Conservation (phyloP, 1,140 invertebrate species). For the Lethocerus indicus region DNA sequence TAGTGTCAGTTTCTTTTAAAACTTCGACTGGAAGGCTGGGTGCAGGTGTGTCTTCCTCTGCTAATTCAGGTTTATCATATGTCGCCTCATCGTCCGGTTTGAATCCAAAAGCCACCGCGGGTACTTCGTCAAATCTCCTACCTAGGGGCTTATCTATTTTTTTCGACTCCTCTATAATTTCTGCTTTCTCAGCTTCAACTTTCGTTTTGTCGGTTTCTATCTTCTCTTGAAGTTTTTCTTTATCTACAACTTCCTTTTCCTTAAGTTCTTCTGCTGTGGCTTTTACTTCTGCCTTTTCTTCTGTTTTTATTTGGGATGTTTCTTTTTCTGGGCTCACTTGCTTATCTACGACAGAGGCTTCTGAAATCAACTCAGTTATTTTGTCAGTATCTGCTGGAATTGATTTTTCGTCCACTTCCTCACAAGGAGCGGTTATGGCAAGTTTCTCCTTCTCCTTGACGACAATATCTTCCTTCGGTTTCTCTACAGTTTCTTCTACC, state of each 20-base stretch:
- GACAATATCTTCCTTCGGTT: constrained; percentile 11
- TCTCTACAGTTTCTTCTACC: neutral
- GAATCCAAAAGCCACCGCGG: too few relatives aligned
- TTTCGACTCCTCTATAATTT: neutral
- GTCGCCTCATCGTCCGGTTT: too few relatives aligned
- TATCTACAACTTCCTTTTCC: constrained; percentile 13
- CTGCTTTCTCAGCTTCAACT: constrained; percentile 6
- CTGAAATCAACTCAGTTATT: neutral
- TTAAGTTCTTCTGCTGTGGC: constrained; percentile 4
- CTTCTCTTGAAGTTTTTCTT: constrained; percentile 12
- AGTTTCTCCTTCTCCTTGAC: neutral
- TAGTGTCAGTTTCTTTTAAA: too few relatives aligned
- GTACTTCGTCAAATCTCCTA: too few relatives aligned
- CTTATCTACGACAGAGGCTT: neutral
- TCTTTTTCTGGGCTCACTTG: constrained; percentile 5
- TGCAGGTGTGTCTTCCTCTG: too few relatives aligned
- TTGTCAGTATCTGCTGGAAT: neutral
- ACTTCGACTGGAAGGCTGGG: too few relatives aligned
- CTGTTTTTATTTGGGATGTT: constrained; percentile 4
- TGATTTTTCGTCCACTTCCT: constrained; percentile 3
- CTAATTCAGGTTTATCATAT: too few relatives aligned
- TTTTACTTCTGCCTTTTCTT: neutral
- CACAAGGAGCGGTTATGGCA: neutral
- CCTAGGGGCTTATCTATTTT: too few relatives aligned
- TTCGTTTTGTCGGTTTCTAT: constrained; percentile 7